Base-by-base conservation (phyloP, 2,113 vertebrate species). In the Gnathonemus longibarbis region DNA sequence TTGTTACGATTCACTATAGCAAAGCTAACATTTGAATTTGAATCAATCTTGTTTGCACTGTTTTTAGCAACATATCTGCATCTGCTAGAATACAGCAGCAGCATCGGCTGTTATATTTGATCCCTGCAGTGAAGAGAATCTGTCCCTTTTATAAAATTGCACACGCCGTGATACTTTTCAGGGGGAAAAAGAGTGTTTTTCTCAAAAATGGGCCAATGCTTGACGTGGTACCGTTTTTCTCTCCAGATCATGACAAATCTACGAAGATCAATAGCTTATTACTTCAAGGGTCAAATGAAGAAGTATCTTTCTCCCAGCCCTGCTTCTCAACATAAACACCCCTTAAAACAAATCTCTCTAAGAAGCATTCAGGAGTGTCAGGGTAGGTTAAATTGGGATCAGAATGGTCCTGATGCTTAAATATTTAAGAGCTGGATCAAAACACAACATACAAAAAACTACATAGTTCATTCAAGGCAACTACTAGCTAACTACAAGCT, bases 131-230 rank as follows among this genome's bases (percentile, higher is more conserved):
- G 83, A 48, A 48, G 21, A 42, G 39, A 84, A 84, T 17, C 83
- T 24, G 83, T 46, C 45, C 35, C 17, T 83, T 84, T 84, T 84
- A 3, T 24, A 84, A 84, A 45, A 46, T 9, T 10, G 45, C 83
- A 89, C 90, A 89, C 90, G 89, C 91, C 90, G 84, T 84, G 85
- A 48, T 27, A 91, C 88, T 91, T 70, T 90, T 91, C 94, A 88
- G 52, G 17, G 92, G 85, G 62, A 84, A 88, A 58, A 88, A 91
- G 74, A 88, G 88, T 91, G 91, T 91, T 90, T 91, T 90, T 91
- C 88, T 31, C 85, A 90, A 92, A 92, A 93, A 91, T 89, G 90
- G 90, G 88, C 90, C 56, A 87, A 87, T 89, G 90, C 89, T 91
- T 90, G 84, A 92, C 89, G 86, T 77, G 91, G 92, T 90, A 89